Evolutionary conservation across 2,113 vertebrate genomes (phyloP).

Genomic region (Vulpes ferrilata): DNA sequence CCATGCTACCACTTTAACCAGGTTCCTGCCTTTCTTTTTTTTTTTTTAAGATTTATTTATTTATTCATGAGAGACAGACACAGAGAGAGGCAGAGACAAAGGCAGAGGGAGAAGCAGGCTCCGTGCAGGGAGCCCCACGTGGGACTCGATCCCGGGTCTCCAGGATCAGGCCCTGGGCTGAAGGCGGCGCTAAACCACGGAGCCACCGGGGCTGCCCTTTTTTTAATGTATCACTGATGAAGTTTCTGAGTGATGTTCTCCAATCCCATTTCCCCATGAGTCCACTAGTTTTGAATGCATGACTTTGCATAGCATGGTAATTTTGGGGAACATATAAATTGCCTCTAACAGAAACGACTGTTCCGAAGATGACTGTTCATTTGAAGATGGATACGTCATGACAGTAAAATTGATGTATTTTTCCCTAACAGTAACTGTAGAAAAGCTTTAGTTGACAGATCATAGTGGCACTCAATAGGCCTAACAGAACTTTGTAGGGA

Average conservation of each 20-base stretch:
- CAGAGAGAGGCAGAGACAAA: too few species aligned
- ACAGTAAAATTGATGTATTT: background rate
- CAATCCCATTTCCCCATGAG: background rate
- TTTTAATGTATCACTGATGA: background rate
- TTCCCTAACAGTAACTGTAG: background rate
- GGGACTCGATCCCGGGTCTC: too few species aligned
- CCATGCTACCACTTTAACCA: background rate
- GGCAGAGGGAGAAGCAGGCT: too few species aligned
- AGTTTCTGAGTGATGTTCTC: background rate
- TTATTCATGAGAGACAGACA: too few species aligned
- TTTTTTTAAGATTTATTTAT: background rate
- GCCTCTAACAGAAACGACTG: background rate
- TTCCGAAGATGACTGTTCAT: background rate
- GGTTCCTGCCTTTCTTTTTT: background rate
- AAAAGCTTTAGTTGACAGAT: background rate
- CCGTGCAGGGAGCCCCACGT: too few species aligned
- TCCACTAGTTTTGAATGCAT: background rate
- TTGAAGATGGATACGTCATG: background rate
- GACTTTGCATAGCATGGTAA: background rate
- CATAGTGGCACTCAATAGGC: rapidly evolving
- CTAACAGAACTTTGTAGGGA: background rate
- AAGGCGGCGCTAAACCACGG: too few species aligned
- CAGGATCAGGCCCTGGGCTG: too few species aligned
- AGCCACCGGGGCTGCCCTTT: background rate
- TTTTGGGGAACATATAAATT: background rate